Base-by-base conservation (phyloP, 1,140 invertebrate genomes). In the Drosophila aff. region DNA sequence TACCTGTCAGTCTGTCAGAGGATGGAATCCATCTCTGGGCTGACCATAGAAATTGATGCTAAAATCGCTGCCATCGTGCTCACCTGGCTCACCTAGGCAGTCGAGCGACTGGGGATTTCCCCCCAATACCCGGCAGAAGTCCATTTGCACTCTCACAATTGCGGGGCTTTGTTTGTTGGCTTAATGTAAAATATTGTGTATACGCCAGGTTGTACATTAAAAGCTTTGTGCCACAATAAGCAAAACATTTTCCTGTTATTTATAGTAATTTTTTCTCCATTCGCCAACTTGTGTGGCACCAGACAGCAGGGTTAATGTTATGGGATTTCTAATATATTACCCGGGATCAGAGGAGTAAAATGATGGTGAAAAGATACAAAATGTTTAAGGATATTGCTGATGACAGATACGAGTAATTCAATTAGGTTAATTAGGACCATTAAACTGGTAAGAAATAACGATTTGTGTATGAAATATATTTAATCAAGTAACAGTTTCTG, bases 151-250 rank as follows among this genome's bases (percentile, higher is more conserved):
- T 61, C 40, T 60, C 66, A 23, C 81, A 77, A 59, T 82, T 74
- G 61, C 28, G 57, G 49, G 55, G 44, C 66, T 85, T 82, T 85
- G 79, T 85, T 86, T 85, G 79, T 86, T 79, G 82, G 69, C 69
- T 86, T 87, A 89, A 89, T 83, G 83, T 89, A 83, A 87, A 87
- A 83, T 83, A 89, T 87, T 62, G 80, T 82, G 84, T 81, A 82
- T 87, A 75, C 83, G 83, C 64, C 83, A 55, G 60, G 84, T 66
- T 87, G 68, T 81, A 79, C 83, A 87, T 89, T 87, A 87, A 87
- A 87, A 89, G 83, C 84, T 89, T 89, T 87, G 52, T 78, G 82
- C 78, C 78, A 53, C 68, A 66, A 63, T 50, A 72, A 66, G 68
- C 59, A 72, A 84, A 84, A 81, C 71, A 74, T 61, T 78, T 78